Percentiles rank a stretch among this genome's conserved stretches.
These are phyloP conservation scores for Lissonota sp. DNA, from an alignment of 2,888 invertebrate genomes.

Conservation along the genomic window DNA sequence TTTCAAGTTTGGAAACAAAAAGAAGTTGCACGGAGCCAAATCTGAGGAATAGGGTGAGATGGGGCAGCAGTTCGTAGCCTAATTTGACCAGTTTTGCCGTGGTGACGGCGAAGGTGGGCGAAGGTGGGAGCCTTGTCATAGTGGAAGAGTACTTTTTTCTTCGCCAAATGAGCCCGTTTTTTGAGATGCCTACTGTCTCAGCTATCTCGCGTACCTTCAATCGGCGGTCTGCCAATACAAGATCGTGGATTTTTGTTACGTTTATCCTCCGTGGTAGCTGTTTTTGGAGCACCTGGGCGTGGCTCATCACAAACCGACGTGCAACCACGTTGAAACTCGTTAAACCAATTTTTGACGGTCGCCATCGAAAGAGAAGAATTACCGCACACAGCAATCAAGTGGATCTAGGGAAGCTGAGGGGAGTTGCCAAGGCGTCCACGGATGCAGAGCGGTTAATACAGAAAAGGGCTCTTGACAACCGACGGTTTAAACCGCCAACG, in stretches of 20 bases:
- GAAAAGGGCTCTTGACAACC: slow-evolving; percentile 44
- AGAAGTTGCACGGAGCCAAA: slow-evolving; percentile 73
- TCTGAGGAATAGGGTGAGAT: slow-evolving; percentile 69
- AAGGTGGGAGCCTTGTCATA: slow-evolving; percentile 51
- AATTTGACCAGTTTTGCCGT: slow-evolving; percentile 52
- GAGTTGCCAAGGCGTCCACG: slow-evolving; percentile 31
- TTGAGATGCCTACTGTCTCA: slow-evolving; percentile 64
- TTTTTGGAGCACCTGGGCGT: slow-evolving; percentile 2
- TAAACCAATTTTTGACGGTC: slow-evolving; percentile 21
- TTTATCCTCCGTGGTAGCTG: slow-evolving; percentile 25
- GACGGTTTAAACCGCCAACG: slow-evolving; percentile 34
- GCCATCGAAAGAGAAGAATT: slow-evolving; percentile 14
- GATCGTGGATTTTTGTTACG: not conserved
- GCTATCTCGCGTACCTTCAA: too few species aligned
- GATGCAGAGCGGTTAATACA: slow-evolving; percentile 57
- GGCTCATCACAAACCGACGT: slow-evolving; percentile 18
- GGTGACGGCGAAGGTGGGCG: slow-evolving; percentile 32
- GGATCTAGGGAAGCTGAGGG: slow-evolving; percentile 50
- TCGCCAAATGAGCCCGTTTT: slow-evolving; percentile 46
- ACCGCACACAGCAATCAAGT: slow-evolving; percentile 42
- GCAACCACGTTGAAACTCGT: slow-evolving; percentile 19
- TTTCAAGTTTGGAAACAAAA: slow-evolving; percentile 67
- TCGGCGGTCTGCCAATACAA: too few species aligned
- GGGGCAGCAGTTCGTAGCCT: slow-evolving; percentile 62
- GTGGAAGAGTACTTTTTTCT: slow-evolving; percentile 61